phyloP scores from a whole-genome alignment of 1,140 invertebrate species.

The Aradophagus sp. region DNA sequence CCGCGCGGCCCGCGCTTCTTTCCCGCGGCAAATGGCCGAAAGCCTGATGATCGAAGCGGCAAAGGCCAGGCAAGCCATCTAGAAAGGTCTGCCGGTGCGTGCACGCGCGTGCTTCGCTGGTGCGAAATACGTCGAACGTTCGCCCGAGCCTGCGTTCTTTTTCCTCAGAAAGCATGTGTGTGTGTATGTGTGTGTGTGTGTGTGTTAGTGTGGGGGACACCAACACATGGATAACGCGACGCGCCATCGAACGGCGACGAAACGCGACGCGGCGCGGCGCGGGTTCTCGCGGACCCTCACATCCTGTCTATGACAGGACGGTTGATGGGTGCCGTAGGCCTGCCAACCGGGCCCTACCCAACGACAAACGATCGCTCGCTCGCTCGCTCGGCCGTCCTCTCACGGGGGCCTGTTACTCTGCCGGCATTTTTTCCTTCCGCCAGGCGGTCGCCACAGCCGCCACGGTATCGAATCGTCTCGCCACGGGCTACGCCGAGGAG shows the following conservation, averaged over 20 bases:
- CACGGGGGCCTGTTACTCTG: constrained; percentile 69
- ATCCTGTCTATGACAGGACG: constrained; percentile 71
- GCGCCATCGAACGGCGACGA: constrained; percentile 47
- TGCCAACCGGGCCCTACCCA: constrained; percentile 60
- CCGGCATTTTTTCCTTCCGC: constrained; percentile 62
- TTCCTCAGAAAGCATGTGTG: no score
- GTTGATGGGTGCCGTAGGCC: constrained; percentile 64
- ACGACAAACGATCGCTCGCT: no score
- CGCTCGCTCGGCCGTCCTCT: constrained; percentile 53
- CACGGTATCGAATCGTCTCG: constrained; percentile 66
- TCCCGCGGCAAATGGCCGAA: constrained; percentile 24
- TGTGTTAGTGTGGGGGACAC: no score
- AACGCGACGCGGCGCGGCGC: constrained; percentile 60
- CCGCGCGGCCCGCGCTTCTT: no score
- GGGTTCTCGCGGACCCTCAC: constrained; percentile 70
- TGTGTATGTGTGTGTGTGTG: no score
- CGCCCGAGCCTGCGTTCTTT: not conserved
- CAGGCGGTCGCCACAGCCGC: constrained; percentile 60
- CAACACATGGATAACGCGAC: constrained; percentile 4
- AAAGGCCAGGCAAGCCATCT: constrained; percentile 24
- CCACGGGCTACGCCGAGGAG: constrained; percentile 49
- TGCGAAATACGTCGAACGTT: constrained; percentile 34
- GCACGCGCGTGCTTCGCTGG: constrained; percentile 13
- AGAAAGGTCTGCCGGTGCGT: constrained; percentile 32
- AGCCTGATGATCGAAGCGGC: constrained; percentile 14